These are phyloP conservation scores for Cirrhinus molitorella DNA, from an alignment of 2,797 vertebrate species.

Conservation along the genomic window DNA sequence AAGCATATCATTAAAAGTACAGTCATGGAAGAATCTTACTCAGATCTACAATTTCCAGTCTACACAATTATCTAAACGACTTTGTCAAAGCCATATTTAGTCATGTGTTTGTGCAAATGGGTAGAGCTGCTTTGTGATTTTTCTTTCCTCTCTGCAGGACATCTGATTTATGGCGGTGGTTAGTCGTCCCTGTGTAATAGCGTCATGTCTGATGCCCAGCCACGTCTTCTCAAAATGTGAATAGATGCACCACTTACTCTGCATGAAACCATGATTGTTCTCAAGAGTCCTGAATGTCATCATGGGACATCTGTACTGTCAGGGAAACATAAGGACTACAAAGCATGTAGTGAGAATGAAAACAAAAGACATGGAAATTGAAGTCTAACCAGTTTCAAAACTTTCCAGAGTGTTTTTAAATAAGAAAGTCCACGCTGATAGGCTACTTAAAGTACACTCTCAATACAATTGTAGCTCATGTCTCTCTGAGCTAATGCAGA, in stretches of 20 bases:
- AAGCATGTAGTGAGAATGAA: neutral
- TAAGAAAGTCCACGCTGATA: neutral
- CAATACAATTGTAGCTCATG: neutral
- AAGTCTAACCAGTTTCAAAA: neutral
- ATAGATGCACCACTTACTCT: neutral
- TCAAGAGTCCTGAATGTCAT: neutral
- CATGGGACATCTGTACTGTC: neutral
- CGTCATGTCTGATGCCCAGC: neutral
- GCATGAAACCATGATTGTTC: neutral
- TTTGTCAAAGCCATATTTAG: constrained; percentile 26
- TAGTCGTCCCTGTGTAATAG: neutral
- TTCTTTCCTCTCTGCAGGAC: neutral
- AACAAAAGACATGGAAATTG: neutral
- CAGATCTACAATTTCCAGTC: neutral
- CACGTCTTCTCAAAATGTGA: neutral
- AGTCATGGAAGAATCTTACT: neutral
- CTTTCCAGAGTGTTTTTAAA: neutral
- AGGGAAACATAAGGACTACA: neutral
- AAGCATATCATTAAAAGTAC: neutral
- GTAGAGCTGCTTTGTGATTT: neutral
- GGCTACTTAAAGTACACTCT: constrained; percentile 6
- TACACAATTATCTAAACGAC: constrained; percentile 8
- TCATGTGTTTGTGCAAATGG: constrained; percentile 16
- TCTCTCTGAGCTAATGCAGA: constrained; percentile 44
- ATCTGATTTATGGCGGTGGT: constrained; percentile 18